Evolutionary conservation across 30 jellyfish, hydroid and myxozoan species (phyloP).

Genomic region (Aurelia aurita): DNA sequence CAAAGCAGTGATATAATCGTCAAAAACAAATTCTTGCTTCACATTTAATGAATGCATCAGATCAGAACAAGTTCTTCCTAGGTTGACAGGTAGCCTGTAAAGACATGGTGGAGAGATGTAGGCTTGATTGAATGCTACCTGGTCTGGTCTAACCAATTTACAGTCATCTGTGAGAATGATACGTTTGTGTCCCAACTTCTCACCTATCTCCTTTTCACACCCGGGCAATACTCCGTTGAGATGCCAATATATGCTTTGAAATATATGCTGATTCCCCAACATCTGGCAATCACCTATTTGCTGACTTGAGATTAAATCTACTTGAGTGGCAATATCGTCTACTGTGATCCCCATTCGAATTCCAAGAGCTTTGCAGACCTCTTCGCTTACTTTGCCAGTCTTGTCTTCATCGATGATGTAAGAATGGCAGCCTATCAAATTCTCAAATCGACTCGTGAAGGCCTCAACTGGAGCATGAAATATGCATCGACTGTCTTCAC

Average conservation of each 20-base stretch:
- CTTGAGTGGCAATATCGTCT: conserved; percentile 8
- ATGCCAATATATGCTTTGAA: neutral
- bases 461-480: neutral
- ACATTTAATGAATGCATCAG: conserved; percentile 62
- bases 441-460: conserved; percentile 24
- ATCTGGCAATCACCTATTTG: neutral
- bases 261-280: neutral
- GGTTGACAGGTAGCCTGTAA: conserved; percentile 21
- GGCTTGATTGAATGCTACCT: conserved; percentile 14
- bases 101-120: conserved; percentile 55
- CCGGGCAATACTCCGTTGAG: neutral
- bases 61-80: neutral
- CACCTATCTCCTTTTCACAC: neutral
- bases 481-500: neutral
- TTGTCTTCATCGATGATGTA: conserved; percentile 7
- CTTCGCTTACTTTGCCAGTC: neutral
- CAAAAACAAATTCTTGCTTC: conserved; percentile 10
- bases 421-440: conserved; percentile 38
- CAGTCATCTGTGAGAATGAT: conserved; percentile 17
- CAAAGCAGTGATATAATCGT: conserved; percentile 37
- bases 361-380: neutral
- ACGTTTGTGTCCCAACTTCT: neutral
- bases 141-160: conserved; percentile 25
- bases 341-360: conserved; percentile 3
- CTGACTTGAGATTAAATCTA: neutral